A percentile compares a stretch with the other conserved stretches of the same genome.
Conservation (phyloP, 2,797 vertebrate genomes). For the Siniperca undulata region DNA sequence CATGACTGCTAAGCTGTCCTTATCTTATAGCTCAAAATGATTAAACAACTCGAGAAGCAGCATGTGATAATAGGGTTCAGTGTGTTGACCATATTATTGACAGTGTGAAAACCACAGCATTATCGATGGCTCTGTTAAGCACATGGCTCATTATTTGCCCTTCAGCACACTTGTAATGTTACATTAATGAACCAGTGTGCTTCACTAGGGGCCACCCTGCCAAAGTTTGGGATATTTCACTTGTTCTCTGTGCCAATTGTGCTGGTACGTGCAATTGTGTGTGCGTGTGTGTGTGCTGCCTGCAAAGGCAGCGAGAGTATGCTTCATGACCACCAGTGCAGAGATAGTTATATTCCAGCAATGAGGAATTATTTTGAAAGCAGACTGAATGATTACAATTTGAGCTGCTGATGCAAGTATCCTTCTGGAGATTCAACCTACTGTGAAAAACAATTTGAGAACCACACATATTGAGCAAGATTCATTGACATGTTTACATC, state of each 20-base stretch:
- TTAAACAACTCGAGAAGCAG: conserved; percentile 8
- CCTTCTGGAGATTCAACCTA: background rate
- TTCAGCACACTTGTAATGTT: conserved; percentile 3
- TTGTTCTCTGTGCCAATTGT: background rate
- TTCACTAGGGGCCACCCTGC: background rate
- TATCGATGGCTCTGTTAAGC: conserved; percentile 22
- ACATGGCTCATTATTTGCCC: conserved; percentile 20
- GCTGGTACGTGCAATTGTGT: background rate
- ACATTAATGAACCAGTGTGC: conserved; percentile 25
- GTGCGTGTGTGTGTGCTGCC: background rate
- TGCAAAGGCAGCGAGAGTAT: background rate
- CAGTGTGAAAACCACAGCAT: conserved; percentile 24
- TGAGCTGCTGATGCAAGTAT: background rate
- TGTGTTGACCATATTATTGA: conserved; percentile 31
- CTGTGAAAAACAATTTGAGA: background rate
- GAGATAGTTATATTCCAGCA: background rate
- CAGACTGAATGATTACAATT: background rate
- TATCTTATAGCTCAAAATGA: background rate
- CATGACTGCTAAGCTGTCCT: background rate
- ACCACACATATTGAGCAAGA: background rate
- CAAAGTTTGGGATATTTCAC: background rate
- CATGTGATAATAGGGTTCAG: conserved; percentile 22
- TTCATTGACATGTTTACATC: background rate
- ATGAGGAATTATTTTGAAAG: background rate
- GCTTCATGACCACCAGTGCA: background rate